Conservation (phyloP, 2,797 vertebrate species). For the Eospalax fontanierii region DNA sequence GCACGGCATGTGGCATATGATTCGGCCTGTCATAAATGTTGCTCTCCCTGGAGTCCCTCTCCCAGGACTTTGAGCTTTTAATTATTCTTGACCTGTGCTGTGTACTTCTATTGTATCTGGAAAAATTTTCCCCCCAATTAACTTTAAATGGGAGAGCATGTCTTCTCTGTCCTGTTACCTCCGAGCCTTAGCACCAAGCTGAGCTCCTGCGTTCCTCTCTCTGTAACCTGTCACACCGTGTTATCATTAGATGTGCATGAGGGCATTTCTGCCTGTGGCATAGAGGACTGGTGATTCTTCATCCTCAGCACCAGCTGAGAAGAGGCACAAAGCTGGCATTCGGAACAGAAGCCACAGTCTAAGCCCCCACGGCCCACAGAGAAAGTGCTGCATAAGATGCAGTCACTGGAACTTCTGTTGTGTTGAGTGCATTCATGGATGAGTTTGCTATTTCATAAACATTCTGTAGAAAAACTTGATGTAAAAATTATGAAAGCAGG, state of each 20-base stretch:
- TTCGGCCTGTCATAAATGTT: background rate
- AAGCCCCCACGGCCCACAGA: background rate
- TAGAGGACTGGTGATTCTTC: background rate
- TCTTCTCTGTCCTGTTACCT: background rate
- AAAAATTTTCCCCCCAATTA: conserved; percentile 27
- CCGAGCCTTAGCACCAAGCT: background rate
- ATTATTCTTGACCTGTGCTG: conserved; percentile 48
- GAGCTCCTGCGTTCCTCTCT: background rate
- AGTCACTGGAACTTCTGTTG: background rate
- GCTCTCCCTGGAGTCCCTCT: background rate
- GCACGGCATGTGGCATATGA: background rate
- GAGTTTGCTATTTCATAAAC: background rate
- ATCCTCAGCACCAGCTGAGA: background rate
- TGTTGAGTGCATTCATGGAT: background rate
- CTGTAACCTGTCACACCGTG: background rate
- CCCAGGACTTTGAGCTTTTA: background rate
- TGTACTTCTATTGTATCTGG: conserved; percentile 37
- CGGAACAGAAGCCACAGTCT: background rate
- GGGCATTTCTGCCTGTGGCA: background rate
- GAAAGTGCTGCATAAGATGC: background rate
- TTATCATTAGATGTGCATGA: background rate
- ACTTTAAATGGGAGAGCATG: background rate
- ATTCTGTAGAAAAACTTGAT: background rate
- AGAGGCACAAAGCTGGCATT: background rate
- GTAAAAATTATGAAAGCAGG: background rate